A percentile compares a stretch with the other conserved stretches of the same genome.
Conservation (phyloP, 2,797 vertebrate genomes). For the Myotis myotis region DNA sequence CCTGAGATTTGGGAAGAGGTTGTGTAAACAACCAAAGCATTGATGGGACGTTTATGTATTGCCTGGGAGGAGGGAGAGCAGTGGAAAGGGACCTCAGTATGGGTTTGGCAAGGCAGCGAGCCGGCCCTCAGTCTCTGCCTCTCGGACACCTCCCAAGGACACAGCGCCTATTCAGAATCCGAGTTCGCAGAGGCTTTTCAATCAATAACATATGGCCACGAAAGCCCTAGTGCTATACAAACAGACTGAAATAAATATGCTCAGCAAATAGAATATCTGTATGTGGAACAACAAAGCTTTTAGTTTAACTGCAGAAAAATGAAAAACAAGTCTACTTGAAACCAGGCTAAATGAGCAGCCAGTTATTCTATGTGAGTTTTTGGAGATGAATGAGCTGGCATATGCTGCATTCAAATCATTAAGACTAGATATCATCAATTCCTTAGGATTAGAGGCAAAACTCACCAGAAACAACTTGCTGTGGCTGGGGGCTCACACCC, state of each 20-base stretch:
- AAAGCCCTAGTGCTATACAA: constrained; percentile 64
- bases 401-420: constrained; percentile 82
- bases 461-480: constrained; percentile 66
- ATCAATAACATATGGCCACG: constrained; percentile 76
- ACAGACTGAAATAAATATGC: constrained; percentile 78
- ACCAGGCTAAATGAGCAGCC: constrained; percentile 76
- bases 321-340: constrained; percentile 79
- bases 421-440: constrained; percentile 80
- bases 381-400: constrained; percentile 82
- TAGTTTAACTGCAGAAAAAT: constrained; percentile 77
- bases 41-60: background rate
- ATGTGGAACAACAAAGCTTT: constrained; percentile 78
- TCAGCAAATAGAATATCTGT: constrained; percentile 76
- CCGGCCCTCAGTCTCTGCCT: background rate
- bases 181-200: constrained; percentile 68
- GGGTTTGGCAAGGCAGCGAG: constrained; percentile 46
- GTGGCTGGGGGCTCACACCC: constrained; percentile 50
- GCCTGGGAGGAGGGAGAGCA: background rate
- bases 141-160: constrained; percentile 64
- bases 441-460: constrained; percentile 76
- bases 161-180: constrained; percentile 71
- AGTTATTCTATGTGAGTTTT: constrained; percentile 69
- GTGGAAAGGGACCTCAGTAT: background rate
- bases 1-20: constrained; percentile 32
- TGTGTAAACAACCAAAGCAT: constrained; percentile 10